Percentiles rank a stretch among this genome's conserved stretches.
phyloP scores from a whole-genome alignment of 2,888 invertebrate genomes.

The Spodoptera exigua region DNA sequence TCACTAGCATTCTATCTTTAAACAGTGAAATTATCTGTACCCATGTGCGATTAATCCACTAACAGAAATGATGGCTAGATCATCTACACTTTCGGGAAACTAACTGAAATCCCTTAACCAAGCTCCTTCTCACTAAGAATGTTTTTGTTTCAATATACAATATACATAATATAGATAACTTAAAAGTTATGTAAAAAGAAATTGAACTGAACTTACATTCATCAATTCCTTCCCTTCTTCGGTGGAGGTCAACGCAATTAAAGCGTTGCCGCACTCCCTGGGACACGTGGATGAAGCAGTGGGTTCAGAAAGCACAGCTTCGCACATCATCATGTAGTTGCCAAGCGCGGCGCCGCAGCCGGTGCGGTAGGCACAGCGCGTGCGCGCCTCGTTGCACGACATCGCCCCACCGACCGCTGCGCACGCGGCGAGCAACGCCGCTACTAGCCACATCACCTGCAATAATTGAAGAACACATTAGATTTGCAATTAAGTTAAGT shows the following conservation, averaged over 20 bases:
- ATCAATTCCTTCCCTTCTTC: conserved; percentile 94
- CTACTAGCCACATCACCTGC: conserved; percentile 83
- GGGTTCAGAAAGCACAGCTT: conserved; percentile 90
- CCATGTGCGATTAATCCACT: no score
- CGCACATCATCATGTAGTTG: conserved; percentile 93
- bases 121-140: no score
- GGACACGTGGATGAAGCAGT: conserved; percentile 88
- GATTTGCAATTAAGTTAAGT: no score
- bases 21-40: no score
- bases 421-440: conserved; percentile 70
- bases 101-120: no score
- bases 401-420: conserved; percentile 73
- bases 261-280: conserved; percentile 92
- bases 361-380: conserved; percentile 92
- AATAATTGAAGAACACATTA: conserved; percentile 2
- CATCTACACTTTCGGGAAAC: no score
- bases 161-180: no score
- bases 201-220: conserved; percentile 88
- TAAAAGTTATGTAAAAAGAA: not conserved
- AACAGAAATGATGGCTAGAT: no score
- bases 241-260: conserved; percentile 94
- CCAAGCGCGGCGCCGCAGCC: conserved; percentile 94
- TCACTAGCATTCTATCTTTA: no score
- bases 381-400: conserved; percentile 91
- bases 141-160: no score